Evolutionary conservation across 2,113 vertebrate genomes (phyloP), one percentile per base, ranked within the genome.

Genomic region (Uria lomvia): DNA sequence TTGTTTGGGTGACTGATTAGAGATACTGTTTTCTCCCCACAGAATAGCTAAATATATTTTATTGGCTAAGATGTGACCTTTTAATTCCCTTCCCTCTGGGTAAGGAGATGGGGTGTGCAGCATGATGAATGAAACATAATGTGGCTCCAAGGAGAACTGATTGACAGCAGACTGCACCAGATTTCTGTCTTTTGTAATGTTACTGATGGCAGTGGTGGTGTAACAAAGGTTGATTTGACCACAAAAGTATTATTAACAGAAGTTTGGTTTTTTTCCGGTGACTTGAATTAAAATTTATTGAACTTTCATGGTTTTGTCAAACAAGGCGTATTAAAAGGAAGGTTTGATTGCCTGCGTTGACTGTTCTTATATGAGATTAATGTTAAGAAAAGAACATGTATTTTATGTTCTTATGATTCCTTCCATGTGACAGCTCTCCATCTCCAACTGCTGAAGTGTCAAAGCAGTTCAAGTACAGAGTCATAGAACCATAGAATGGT

Each of bases 21-120:
- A 91, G 65, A 67, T 89, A 58, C 68, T 90, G 73, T 87, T 88
- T 94, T 74, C 42, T 91, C 59, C 53, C 42, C 21, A 65, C 63
- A 74, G 85, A 92, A 91, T 29, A 97, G 89, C 92, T 93, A 80
- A 74, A 90, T 94, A 72, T 86, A 74, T 88, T 96, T 97, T 95
- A 90, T 94, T 96, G 95, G 91, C 77, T 77, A 78, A 87, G 85
- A 94, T 77, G 36, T 97, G 95, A 96, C 93, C 95, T 97, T 97
- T 96, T 92, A 96, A 94, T 96, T 97, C 70, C 59, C 62, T 91
- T 96, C 86, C 84, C 73, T 90, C 78, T 65, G 91, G 92, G 66
- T 62, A 88, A 72, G 87, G 85, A 92, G 83, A 38, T 82, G 56
- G 88, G 59, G 72, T 86, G 75, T 86, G 84, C 82, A 87, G 59